Conservation (phyloP, 2,797 vertebrate species). For the Diglossa cyanea region DNA sequence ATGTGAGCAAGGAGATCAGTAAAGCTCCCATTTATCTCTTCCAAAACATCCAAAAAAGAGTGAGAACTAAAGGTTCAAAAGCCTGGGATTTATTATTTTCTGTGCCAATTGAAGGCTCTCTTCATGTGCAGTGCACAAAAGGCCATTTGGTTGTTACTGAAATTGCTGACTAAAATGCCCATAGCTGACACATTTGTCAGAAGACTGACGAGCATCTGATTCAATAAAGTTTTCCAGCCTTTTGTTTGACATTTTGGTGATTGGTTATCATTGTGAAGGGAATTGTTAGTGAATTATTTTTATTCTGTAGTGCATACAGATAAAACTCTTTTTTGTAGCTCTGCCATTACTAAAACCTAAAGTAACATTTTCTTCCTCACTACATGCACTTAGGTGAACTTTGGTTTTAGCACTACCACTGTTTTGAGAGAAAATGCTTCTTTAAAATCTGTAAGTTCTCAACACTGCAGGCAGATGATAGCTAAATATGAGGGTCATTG, state of each 20-base stretch:
- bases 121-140: conserved; percentile 43
- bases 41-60: not conserved
- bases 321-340: not conserved
- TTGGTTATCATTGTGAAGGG: not conserved
- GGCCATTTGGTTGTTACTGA: conserved; percentile 24
- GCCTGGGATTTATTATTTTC: conserved; percentile 35
- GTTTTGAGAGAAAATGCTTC: not conserved
- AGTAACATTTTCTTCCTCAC: not conserved
- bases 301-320: not conserved
- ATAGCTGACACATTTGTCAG: not conserved
- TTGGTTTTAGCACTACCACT: not conserved
- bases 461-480: not conserved
- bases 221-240: conserved; percentile 31
- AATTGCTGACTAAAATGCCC: conserved; percentile 2
- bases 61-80: conserved; percentile 40
- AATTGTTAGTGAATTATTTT: not conserved
- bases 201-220: conserved; percentile 12
- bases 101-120: conserved; percentile 40
- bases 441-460: not conserved
- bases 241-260: not conserved
- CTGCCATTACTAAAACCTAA: not conserved
- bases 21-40: conserved; percentile 6
- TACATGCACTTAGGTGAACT: not conserved
- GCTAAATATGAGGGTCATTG: not conserved
- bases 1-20: not conserved